Percentiles rank a stretch among this genome's conserved stretches.
Evolutionary conservation across 2,113 vertebrate species (phyloP).

Genomic region (Tylochromis polylepis): DNA sequence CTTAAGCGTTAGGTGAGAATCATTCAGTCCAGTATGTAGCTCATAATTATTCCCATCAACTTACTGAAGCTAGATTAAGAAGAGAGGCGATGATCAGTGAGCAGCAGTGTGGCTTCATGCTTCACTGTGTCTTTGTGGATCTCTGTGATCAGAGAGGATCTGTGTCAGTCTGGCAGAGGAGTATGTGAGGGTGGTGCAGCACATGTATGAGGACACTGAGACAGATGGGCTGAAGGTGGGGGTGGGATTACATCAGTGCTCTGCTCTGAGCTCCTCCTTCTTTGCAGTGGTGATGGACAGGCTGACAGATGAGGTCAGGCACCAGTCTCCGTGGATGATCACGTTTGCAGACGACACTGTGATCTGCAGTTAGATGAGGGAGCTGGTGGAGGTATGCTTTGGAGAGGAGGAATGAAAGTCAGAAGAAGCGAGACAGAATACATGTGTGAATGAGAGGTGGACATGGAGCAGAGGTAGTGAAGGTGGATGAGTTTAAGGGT

Average conservation of each 20-base stretch:
- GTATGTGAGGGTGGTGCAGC: background rate
- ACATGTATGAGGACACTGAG: background rate
- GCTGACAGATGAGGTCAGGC: background rate
- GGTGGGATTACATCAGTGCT: background rate
- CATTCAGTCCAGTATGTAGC: background rate
- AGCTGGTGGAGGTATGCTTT: background rate
- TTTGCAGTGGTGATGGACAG: background rate
- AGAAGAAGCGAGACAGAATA: background rate
- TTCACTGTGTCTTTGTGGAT: background rate
- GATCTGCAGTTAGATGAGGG: accelerated
- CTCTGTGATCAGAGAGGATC: background rate
- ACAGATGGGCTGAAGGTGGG: background rate
- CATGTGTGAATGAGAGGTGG: accelerated
- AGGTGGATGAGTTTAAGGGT: background rate
- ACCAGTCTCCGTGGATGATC: background rate
- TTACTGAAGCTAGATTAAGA: background rate
- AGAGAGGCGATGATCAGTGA: background rate
- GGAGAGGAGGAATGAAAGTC: accelerated
- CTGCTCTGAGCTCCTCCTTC: background rate
- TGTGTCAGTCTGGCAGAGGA: background rate
- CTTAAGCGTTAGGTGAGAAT: background rate
- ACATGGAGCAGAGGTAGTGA: background rate
- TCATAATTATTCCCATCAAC: background rate
- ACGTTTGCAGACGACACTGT: background rate
- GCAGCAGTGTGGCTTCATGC: background rate